Base-by-base conservation (phyloP, 2,888 invertebrate genomes). In the Arge pagana region DNA sequence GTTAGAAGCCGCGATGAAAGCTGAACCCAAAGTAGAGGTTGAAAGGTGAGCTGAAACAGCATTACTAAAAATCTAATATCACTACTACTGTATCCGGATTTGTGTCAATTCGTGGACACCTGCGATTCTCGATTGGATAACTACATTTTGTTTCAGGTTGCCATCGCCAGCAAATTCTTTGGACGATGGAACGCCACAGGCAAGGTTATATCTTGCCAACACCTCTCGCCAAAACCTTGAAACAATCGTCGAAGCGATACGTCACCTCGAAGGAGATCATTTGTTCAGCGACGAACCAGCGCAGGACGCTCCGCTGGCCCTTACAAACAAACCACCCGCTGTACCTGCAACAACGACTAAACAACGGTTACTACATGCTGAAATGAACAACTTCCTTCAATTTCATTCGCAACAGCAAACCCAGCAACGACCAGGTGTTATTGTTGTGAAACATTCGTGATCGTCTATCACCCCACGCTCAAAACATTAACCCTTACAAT, bases 241-340 rank as follows among this genome's bases (percentile, higher is more conserved):
- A 78, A 97, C 97, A 10, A 97, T 99, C 62, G 96, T 98, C 30
- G 97, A 98, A 77, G 99, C 99, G 50, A 98, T 99, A 70, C 87
- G 96, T 30, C 97, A 98, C 75, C 80, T 99, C 62, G 98, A 99
- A 76, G 97, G 97, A 31, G 96, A 96, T 76, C 93, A 94, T 76
- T 80, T 95, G 72, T 95, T 96, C 79, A 85, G 88, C 59, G 93
- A 93, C 67, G 88, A 85, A 65, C 80, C 84, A 30, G 68, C 62
- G 71, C 79, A 75, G 55, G 71, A 74, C 45, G 68, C 73, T 56
- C 70, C 74, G 7, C 56, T 76, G 4, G 75, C 76, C 18, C 56
- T 76, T 36, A 75, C 74, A 48, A 76, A 75, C 59, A 76, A 76
- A 55, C 69, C 68, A 18, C 56, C 62, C n/a, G 52, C 53, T 8